Evolutionary conservation across 2,113 vertebrate genomes (phyloP).

Genomic region (Hoplias malabaricus): DNA sequence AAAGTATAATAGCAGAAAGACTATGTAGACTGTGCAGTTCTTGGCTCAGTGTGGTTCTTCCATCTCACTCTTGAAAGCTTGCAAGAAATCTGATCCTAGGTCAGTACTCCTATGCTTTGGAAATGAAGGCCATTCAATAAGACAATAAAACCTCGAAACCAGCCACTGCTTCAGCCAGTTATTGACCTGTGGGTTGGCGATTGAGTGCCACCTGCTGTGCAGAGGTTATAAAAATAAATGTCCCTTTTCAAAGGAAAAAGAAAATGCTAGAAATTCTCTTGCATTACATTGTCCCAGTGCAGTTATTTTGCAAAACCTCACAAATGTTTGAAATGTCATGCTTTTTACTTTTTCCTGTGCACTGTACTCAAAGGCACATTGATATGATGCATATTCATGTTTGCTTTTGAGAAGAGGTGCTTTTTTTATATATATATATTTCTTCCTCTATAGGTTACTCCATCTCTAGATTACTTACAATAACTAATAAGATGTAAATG

Average conservation of each 20-base stretch:
- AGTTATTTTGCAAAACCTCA: too few relatives aligned
- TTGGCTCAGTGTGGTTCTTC: not conserved
- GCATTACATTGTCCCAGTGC: too few relatives aligned
- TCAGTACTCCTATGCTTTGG: not conserved
- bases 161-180: not conserved
- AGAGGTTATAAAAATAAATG: not conserved
- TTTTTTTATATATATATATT: too few relatives aligned
- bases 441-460: too few relatives aligned
- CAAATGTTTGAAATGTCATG: too few relatives aligned
- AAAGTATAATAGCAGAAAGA: not conserved
- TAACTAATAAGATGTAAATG: too few relatives aligned
- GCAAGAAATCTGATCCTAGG: not conserved
- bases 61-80: not conserved
- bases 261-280: not conserved
- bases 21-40: not conserved
- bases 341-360: too few relatives aligned
- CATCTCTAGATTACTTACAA: too few relatives aligned
- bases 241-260: not conserved
- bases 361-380: too few relatives aligned
- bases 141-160: not conserved
- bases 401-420: too few relatives aligned
- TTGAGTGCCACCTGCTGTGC: conserved; percentile 12
- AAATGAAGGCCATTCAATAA: not conserved
- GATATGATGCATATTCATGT: too few relatives aligned
- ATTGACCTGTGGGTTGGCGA: not conserved